Conservation (phyloP, 2,113 vertebrate species). For the Ranitomeya variabilis region DNA sequence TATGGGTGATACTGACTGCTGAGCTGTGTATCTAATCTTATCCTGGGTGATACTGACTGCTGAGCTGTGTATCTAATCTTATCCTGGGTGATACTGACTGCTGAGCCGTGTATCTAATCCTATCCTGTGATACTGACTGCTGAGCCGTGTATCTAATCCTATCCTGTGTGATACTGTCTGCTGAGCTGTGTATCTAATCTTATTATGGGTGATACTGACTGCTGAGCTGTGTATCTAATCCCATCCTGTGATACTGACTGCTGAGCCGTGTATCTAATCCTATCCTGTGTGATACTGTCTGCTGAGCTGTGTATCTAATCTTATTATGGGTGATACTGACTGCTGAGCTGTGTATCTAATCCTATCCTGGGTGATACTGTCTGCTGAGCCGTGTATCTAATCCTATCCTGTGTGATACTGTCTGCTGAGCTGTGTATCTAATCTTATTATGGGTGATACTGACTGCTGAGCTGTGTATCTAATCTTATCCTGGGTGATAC, state of each 20-base stretch:
- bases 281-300: background rate
- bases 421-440: background rate
- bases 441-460: background rate
- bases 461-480: background rate
- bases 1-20: too few relatives aligned
- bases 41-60: too few relatives aligned
- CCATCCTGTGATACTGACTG: too few relatives aligned
- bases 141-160: background rate
- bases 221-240: too few relatives aligned
- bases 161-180: background rate
- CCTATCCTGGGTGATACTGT: too few relatives aligned
- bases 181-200: background rate
- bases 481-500: background rate
- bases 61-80: too few relatives aligned
- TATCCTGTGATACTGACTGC: too few relatives aligned
- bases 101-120: too few relatives aligned
- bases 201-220: background rate
- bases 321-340: background rate
- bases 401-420: background rate
- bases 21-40: too few relatives aligned
- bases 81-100: too few relatives aligned
- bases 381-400: background rate
- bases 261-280: too few relatives aligned
- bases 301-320: background rate
- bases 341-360: background rate